A percentile compares a stretch with the other conserved stretches of the same genome.
Conservation (phyloP, 2,888 invertebrate species). For the Cyclophora albipunctata region DNA sequence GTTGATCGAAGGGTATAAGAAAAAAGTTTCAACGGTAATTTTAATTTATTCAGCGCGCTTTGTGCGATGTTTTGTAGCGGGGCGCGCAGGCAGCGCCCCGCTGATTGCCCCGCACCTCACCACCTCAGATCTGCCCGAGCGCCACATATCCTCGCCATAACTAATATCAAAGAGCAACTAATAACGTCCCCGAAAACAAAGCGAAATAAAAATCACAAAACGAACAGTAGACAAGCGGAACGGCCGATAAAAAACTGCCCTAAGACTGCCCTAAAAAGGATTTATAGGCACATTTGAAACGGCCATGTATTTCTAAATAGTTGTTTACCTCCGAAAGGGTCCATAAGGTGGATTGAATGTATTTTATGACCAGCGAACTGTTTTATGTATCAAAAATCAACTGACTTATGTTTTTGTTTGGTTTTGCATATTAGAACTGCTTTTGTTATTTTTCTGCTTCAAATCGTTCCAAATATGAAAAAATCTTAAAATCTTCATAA, state of each 20-base stretch:
- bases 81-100: too few relatives aligned
- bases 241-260: conserved; percentile 17
- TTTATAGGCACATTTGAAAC: conserved; percentile 27
- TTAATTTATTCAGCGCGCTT: too few relatives aligned
- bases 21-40: too few relatives aligned
- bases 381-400: conserved; percentile 11
- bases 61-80: too few relatives aligned
- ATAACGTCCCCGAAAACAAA: conserved; percentile 1
- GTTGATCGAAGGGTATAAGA: too few relatives aligned
- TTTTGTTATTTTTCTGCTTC: too few relatives aligned
- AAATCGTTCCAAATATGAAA: too few relatives aligned
- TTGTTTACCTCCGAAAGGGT: conserved; percentile 26
- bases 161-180: background rate
- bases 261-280: conserved; percentile 19
- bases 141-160: too few relatives aligned
- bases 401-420: conserved; percentile 9
- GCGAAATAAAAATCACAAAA: conserved; percentile 6
- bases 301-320: conserved; percentile 22
- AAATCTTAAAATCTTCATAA: too few relatives aligned
- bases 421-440: conserved; percentile 1
- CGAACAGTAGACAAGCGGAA: conserved; percentile 6
- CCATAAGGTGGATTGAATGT: conserved; percentile 20
- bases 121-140: too few relatives aligned
- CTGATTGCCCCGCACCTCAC: too few relatives aligned
- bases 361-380: conserved; percentile 16